Base-by-base conservation (phyloP, 2,113 vertebrate species). In the Myiozetetes cayanensis region DNA sequence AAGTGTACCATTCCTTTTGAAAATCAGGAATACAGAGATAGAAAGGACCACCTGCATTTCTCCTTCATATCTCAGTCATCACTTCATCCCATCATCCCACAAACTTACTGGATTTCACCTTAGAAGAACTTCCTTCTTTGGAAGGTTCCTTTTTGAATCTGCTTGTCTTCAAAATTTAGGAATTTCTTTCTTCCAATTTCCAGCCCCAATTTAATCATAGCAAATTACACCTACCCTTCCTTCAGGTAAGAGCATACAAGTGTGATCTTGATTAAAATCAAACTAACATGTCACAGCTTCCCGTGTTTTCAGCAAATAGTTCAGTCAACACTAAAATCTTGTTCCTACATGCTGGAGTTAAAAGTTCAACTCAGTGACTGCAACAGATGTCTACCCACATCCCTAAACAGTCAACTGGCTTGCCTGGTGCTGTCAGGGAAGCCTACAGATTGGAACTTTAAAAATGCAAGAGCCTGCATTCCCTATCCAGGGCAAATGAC, bases 321-420 rank as follows among this genome's bases (percentile, higher is more conserved):
- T 94, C 56, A 94, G 49, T 37, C 80, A 89, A 76, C 15, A 37
- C 84, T 85, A 71, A 87, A 85, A 85, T 89, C 87, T 73, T 89
- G 87, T 81, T 90, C 35, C 58, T 73, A 43, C 89, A 76, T 21
- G 78, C 44, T 85, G 77, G 41, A 96, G 93, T 80, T 92, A 80
- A 86, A 95, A 86, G 75, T 90, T 92, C 90, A 94, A 46, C 55
- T 33, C 35, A 7, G 2, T 50, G 71, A 86, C 68, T 74, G 53
- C 81, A 94, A 65, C 74, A 94, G 80, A 92, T 83, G 76, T 27
- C 63, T 61, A 28, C 21, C 27, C 67, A 85, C 41, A 83, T 73
- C 84, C 66, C 89, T 76, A 58, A 56, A 71, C 83, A 95, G 90
- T 56, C 53, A 94, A 84, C 41, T 63, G 82, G 66, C 47, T 90